phyloP scores from a whole-genome alignment of 2,113 vertebrate genomes.

The Amphiprion ocellaris region DNA sequence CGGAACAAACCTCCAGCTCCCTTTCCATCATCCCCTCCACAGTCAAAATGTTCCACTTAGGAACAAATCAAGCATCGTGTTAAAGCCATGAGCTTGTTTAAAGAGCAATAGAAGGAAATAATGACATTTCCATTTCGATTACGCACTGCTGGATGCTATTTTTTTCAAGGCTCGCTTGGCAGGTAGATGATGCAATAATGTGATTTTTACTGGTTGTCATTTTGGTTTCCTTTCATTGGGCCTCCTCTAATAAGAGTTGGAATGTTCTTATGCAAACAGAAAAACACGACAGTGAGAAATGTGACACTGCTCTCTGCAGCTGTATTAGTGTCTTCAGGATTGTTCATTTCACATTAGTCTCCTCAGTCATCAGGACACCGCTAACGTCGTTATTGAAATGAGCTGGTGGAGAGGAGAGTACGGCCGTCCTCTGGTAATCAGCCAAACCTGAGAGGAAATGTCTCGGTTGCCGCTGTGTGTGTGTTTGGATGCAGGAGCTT shows the following conservation, averaged over 20 bases:
- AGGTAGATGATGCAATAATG: conserved; percentile 24
- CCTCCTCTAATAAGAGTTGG: not conserved
- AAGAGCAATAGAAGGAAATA: conserved; percentile 41
- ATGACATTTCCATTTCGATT: conserved; percentile 50
- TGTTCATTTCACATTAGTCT: not conserved
- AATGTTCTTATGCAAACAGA: not conserved
- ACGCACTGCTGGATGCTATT: conserved; percentile 1
- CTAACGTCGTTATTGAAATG: conserved; percentile 26
- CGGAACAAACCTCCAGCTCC: conserved; percentile 19
- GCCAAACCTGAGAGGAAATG: conserved; percentile 23
- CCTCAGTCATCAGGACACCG: conserved; percentile 20
- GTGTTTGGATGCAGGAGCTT: not conserved
- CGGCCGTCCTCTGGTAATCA: conserved; percentile 21
- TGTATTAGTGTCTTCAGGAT: not conserved
- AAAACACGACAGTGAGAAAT: not conserved
- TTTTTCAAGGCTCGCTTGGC: conserved; percentile 38
- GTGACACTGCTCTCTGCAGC: not conserved
- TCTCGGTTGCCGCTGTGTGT: not conserved
- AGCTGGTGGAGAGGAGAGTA: conserved; percentile 10
- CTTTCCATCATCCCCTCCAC: conserved; percentile 26
- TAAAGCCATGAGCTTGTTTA: conserved; percentile 40
- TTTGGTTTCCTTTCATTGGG: not conserved
- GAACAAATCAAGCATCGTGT: conserved; percentile 22
- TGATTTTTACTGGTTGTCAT: conserved; percentile 1
- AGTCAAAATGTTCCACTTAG: conserved; percentile 35